Evolutionary conservation across 1,140 invertebrate species (phyloP).

Genomic region (Atta cephalotes): DNA sequence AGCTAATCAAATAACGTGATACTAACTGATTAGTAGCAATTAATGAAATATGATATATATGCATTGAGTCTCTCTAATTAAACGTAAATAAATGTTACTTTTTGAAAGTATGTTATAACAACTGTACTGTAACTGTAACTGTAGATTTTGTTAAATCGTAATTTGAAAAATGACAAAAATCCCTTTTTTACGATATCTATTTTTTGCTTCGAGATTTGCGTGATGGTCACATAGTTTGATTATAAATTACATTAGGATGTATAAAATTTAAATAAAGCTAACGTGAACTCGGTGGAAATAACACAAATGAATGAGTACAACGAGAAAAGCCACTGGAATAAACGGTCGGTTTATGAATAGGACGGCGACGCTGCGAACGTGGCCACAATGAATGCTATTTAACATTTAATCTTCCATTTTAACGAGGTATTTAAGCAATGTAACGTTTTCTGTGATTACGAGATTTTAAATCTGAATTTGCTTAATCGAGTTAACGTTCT

Average conservation of each 20-base stretch:
- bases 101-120: neutral
- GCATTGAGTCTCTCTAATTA: neutral
- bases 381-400: conserved; percentile 52
- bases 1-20: conserved; percentile 38
- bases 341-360: conserved; percentile 59
- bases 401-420: conserved; percentile 61
- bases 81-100: neutral
- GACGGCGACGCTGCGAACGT: conserved; percentile 36
- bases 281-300: conserved; percentile 55
- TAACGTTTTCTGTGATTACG: conserved; percentile 32
- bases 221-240: neutral
- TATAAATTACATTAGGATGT: conserved; percentile 41
- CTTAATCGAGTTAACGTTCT: conserved; percentile 45
- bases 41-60: conserved; percentile 20
- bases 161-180: conserved; percentile 18
- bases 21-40: conserved; percentile 46
- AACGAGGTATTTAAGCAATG: conserved; percentile 55
- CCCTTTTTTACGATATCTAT: neutral
- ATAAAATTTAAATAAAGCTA: conserved; percentile 59
- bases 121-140: neutral
- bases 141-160: neutral
- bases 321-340: conserved; percentile 59
- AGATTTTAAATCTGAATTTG: conserved; percentile 40
- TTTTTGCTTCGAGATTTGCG: conserved; percentile 8
- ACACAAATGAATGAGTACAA: conserved; percentile 52